Percentiles rank a stretch among this genome's conserved stretches.
phyloP scores from a whole-genome alignment of 1,140 invertebrate species.

The Drosophila burlai region DNA sequence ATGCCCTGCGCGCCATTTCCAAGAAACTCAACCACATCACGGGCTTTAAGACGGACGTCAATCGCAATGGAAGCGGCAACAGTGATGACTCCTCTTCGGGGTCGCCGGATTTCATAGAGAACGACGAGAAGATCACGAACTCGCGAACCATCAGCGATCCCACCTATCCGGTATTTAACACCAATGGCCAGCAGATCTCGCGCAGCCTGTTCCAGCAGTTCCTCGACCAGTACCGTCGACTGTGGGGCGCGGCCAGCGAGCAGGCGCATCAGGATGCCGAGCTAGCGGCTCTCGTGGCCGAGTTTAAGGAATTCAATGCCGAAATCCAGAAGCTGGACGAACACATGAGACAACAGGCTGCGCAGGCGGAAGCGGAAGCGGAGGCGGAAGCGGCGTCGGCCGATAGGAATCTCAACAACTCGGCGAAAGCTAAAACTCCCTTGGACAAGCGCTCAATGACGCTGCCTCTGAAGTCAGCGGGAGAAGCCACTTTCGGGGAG shows the following conservation, averaged over 20 bases:
- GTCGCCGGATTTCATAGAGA: conserved; percentile 82
- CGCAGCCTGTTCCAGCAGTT: conserved; percentile 90
- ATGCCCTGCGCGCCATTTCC: conserved; percentile 86
- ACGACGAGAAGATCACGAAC: conserved; percentile 60
- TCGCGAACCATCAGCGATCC: conserved; percentile 91
- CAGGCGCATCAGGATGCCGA: conserved; percentile 70
- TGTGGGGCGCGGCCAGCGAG: conserved; percentile 71
- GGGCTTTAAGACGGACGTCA: conserved; percentile 71
- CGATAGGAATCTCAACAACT: conserved; percentile 81
- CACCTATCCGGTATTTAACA: conserved; percentile 90
- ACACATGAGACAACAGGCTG: conserved; percentile 85
- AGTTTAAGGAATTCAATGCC: conserved; percentile 85
- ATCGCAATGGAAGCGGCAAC: conserved; percentile 66
- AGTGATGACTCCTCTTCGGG: conserved; percentile 26
- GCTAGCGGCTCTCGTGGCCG: conserved; percentile 73
- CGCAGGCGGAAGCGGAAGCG: conserved; percentile 8
- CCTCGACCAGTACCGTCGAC: conserved; percentile 86
- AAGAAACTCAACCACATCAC: conserved; percentile 85
- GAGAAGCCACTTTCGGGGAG: conserved; percentile 57
- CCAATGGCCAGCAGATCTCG: conserved; percentile 90
- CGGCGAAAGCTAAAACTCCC: conserved; percentile 84
- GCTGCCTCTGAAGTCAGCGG: conserved; percentile 90
- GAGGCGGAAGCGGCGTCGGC: conserved; percentile 40
- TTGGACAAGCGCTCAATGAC: conserved; percentile 89
- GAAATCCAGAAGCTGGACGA: conserved; percentile 85